A percentile compares a stretch with the other conserved stretches of the same genome.
These are phyloP conservation scores for Aldabrachelys gigantea DNA, from an alignment of 2,113 vertebrate genomes.

Conservation along the genomic window DNA sequence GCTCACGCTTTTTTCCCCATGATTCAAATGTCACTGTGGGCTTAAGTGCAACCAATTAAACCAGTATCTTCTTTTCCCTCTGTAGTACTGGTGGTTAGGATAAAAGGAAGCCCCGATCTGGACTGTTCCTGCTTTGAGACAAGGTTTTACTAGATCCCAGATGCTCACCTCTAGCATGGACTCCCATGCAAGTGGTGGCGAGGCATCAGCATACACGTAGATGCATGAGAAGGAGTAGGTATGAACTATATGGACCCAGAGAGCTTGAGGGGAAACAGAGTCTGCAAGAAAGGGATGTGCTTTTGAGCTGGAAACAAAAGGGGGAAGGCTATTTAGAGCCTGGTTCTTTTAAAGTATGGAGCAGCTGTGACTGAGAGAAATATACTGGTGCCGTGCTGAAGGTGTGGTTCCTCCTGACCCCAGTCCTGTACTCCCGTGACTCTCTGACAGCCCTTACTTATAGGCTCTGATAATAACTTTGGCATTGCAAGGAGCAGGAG, in stretches of 20 bases:
- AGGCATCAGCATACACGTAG: background rate
- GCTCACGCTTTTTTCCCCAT: background rate
- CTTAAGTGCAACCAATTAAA: background rate
- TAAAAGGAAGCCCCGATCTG: background rate
- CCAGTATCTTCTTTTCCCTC: background rate
- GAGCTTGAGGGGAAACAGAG: background rate
- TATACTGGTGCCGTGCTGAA: background rate
- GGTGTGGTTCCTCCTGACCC: background rate
- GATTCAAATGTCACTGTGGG: background rate
- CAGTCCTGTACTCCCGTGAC: background rate
- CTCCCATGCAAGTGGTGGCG: background rate
- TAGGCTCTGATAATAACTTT: background rate
- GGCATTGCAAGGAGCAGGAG: background rate
- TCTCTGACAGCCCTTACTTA: background rate
- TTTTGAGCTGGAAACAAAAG: background rate
- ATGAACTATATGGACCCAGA: background rate
- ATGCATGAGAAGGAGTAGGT: background rate
- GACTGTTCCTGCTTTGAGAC: background rate
- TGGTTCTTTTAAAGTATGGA: background rate
- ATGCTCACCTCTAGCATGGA: background rate
- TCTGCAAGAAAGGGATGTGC: background rate
- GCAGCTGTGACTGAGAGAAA: background rate
- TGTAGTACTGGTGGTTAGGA: background rate
- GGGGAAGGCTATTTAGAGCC: background rate
- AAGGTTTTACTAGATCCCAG: background rate